These are phyloP conservation scores for Perca fluviatilis DNA, from an alignment of 2,113 vertebrate species.

Conservation along the genomic window DNA sequence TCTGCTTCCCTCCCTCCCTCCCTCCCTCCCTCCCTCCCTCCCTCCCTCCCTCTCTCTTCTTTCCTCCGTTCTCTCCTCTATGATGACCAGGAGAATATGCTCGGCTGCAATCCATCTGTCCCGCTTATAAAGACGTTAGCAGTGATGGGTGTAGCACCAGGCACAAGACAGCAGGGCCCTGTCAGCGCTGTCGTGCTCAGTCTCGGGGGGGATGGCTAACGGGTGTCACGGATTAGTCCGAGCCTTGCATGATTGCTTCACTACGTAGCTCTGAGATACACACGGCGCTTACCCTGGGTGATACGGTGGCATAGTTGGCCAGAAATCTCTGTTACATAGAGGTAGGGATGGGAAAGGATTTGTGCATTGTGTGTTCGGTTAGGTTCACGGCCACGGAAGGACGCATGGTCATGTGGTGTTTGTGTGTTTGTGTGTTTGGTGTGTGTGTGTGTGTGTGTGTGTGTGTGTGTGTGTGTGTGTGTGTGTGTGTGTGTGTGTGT, in stretches of 20 bases:
- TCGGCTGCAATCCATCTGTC: constrained; percentile 60
- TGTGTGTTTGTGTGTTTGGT: neutral
- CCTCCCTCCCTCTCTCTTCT: neutral
- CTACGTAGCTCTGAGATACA: constrained; percentile 51
- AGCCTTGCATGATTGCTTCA: constrained; percentile 74
- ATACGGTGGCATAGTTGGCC: constrained; percentile 34
- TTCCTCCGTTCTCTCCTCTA: constrained; percentile 2
- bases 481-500: too few relatives aligned
- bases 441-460: neutral
- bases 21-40: too few relatives aligned
- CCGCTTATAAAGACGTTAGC: constrained; percentile 77
- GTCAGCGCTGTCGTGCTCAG: constrained; percentile 53
- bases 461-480: constrained; percentile 1
- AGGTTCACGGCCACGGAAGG: neutral
- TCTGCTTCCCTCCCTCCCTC: neutral
- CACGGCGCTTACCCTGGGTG: constrained; percentile 42
- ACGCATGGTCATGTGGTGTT: neutral
- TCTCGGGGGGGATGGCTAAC: constrained; percentile 66
- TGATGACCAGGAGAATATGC: constrained; percentile 66
- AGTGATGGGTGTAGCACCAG: constrained; percentile 67
- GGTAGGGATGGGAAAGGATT: constrained; percentile 42
- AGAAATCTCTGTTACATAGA: constrained; percentile 39
- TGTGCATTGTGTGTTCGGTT: constrained; percentile 25
- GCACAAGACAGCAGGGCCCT: constrained; percentile 50
- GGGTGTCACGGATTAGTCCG: constrained; percentile 69